Evolutionary conservation across 2,113 vertebrate species (phyloP).

Genomic region (Chaenocephalus aceratus): DNA sequence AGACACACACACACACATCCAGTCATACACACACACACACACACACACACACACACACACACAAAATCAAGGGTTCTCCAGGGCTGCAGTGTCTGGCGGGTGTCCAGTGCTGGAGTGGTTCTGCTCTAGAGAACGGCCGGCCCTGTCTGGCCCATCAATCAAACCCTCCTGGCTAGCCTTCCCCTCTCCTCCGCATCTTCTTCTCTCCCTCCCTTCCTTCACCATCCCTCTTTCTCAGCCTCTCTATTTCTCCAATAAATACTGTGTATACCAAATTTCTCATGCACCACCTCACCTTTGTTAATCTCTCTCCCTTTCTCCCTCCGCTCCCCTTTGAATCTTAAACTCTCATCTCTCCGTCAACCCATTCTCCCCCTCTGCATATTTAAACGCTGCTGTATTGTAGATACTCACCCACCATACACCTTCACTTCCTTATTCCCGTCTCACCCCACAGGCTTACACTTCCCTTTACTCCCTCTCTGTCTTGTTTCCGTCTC

Average conservation of each 20-base stretch:
- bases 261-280: slow-evolving; percentile 54
- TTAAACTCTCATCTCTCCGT: slow-evolving; percentile 54
- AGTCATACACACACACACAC: slow-evolving; percentile 1
- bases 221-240: slow-evolving; percentile 21
- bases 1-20: not conserved
- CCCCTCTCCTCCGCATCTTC: slow-evolving; percentile 3
- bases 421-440: slow-evolving; percentile 35
- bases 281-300: slow-evolving; percentile 72
- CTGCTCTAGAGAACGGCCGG: slow-evolving; percentile 65
- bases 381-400: slow-evolving; percentile 55
- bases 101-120: slow-evolving; percentile 70
- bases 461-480: slow-evolving; percentile 13
- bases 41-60: slow-evolving; percentile 1
- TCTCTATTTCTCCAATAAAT: slow-evolving; percentile 55
- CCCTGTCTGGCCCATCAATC: slow-evolving; percentile 73
- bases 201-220: slow-evolving; percentile 4
- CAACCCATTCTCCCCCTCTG: slow-evolving; percentile 44
- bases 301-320: slow-evolving; percentile 63
- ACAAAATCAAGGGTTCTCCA: slow-evolving; percentile 27
- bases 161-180: slow-evolving; percentile 40
- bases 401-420: slow-evolving; percentile 14
- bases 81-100: slow-evolving; percentile 62
- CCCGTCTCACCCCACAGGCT: slow-evolving; percentile 5
- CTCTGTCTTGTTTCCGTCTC: slow-evolving; percentile 33
- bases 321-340: slow-evolving; percentile 55